These are phyloP conservation scores for Pyrrhia umbra DNA, from an alignment of 2,888 invertebrate species.

Conservation along the genomic window DNA sequence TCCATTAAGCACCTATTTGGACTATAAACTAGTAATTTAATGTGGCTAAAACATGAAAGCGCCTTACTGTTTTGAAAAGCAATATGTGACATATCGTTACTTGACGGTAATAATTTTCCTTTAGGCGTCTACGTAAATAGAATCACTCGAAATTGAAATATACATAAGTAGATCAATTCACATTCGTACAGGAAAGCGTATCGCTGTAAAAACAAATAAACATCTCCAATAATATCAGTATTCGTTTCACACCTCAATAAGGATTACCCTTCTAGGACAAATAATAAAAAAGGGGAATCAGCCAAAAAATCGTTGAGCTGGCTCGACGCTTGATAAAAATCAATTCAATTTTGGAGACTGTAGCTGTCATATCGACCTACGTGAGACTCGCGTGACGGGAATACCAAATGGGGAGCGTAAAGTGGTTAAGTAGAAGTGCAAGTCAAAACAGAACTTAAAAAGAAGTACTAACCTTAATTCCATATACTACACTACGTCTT, in stretches of 20 bases:
- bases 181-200: slow-evolving; percentile 32
- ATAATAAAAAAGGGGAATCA: slow-evolving; percentile 70
- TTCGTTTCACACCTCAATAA: slow-evolving; percentile 60
- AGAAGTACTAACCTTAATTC: too few relatives aligned
- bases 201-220: slow-evolving; percentile 49
- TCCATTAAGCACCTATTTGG: slow-evolving; percentile 21
- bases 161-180: slow-evolving; percentile 42
- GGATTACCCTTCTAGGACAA: slow-evolving; percentile 71
- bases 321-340: slow-evolving; percentile 75
- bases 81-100: slow-evolving; percentile 34
- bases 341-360: slow-evolving; percentile 77
- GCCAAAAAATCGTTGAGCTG: slow-evolving; percentile 73
- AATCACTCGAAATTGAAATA: not conserved
- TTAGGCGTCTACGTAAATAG: slow-evolving; percentile 1
- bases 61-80: slow-evolving; percentile 48
- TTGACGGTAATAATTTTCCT: not conserved
- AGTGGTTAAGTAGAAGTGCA: slow-evolving; percentile 42
- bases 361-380: slow-evolving; percentile 74
- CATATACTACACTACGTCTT: too few relatives aligned
- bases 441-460: not conserved
- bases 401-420: slow-evolving; percentile 51
- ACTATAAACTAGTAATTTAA: slow-evolving; percentile 36
- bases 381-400: slow-evolving; percentile 69
- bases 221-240: slow-evolving; percentile 59
- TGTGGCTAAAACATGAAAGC: slow-evolving; percentile 43